Evolutionary conservation across 2,888 invertebrate species (phyloP), one percentile per base, ranked within the genome.

Genomic region (Cheilosia impressa): DNA sequence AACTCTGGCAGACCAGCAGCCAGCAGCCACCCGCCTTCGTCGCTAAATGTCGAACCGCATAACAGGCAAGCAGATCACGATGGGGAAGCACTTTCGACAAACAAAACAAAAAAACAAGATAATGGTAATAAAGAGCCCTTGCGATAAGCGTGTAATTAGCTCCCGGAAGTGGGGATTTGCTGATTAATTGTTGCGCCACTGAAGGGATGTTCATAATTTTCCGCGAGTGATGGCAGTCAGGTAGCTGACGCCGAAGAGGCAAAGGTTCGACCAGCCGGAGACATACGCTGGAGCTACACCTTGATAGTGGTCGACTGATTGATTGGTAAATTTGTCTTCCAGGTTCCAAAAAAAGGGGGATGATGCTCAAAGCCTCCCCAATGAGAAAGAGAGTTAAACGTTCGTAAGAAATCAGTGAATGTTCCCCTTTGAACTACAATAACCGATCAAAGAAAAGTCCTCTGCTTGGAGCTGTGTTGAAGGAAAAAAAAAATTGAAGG

Each of bases 81-180:
- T 43, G 52, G 58, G 63, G 53, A 69, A 58, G 24, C 68, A 71
- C 58, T 60, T 60, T 53, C 19, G 17, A 38, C 60, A 55, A 31
- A 7, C 2, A 31, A 7, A 31, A 7, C 6, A 7, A 31, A 31
- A 31, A 72, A 57, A 71, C 43, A 43, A 69, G 68, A 84, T 57
- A 71, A 80, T 62, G 79, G 69, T 57, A 75, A 71, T 85, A 76
- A 85, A 81, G 81, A 80, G 71, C 73, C 68, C 68, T 77, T 72
- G 72, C 72, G 85, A 85, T 85, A 81, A 85, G 85, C 85, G 81
- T 81, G 81, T 85, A 85, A 85, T 85, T 85, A 85, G 81, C 81
- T 81, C 78, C 78, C 68, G 52, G 83, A 78, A 83, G 83, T 82
- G 73, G 73, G 73, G 76, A 81, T 81, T 85, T 72, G 45, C 57